A percentile compares a stretch with the other conserved stretches of the same genome.
These are phyloP conservation scores for Acropora yongei DNA, from an alignment of 64 coral and sea anemone genomes.

Conservation along the genomic window DNA sequence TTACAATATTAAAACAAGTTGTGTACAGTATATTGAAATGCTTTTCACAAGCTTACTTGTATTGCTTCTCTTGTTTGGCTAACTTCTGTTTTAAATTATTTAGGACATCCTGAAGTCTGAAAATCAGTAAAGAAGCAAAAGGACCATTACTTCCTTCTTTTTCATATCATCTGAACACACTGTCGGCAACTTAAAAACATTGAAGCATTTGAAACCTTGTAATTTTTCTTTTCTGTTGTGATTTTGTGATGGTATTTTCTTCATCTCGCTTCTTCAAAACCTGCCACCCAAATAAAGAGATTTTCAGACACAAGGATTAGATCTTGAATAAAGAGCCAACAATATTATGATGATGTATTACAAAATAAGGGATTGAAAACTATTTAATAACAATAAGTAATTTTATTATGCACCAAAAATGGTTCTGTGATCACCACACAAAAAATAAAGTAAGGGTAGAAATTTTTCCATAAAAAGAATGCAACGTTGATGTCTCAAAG, in stretches of 20 bases:
- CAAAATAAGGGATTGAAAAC: too few species aligned
- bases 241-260: constrained; percentile 99
- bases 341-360: background rate
- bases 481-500: too few species aligned
- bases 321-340: background rate
- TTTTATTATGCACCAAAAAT: too few species aligned
- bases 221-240: constrained; percentile 98
- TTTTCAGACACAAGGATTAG: background rate
- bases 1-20: too few species aligned
- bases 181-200: too few species aligned
- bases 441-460: too few species aligned
- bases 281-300: constrained; percentile 15
- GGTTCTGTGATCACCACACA: too few species aligned
- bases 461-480: too few species aligned
- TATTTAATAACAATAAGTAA: too few species aligned
- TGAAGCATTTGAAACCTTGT: constrained; percentile 72
- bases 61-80: constrained; percentile 95
- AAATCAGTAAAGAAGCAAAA: background rate
- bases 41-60: constrained; percentile 64
- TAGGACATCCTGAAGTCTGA: constrained; percentile 91
- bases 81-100: constrained; percentile 98
- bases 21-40: background rate
- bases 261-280: constrained; percentile 98
- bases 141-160: background rate
- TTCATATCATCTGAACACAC: too few species aligned